Conservation (phyloP, 53 echinoderm and acorn worm genomes). For the Actinopyga echinites region DNA sequence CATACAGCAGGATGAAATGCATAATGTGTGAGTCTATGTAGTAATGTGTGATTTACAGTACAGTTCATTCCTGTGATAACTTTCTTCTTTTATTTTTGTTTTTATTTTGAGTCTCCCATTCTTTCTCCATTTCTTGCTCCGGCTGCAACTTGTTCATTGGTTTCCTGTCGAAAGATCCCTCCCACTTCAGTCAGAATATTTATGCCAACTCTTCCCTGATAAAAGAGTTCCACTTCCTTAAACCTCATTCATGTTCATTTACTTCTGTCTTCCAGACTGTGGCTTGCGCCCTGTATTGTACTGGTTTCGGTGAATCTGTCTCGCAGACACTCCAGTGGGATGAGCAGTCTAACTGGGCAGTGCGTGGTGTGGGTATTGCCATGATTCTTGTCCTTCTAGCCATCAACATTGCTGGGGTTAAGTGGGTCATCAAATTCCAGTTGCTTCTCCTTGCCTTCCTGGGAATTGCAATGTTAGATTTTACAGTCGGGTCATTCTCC, state of each 20-base stretch:
- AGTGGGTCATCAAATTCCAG: constrained; percentile 99
- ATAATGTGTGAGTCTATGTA: too few relatives aligned
- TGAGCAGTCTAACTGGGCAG: constrained; percentile 79
- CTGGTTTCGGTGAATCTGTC: constrained; percentile 96
- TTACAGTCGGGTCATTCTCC: constrained; percentile 89
- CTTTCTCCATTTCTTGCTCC: too few relatives aligned
- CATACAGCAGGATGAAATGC: too few relatives aligned
- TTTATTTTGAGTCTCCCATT: too few relatives aligned
- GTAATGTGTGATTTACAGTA: too few relatives aligned
- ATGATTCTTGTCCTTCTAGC: constrained; percentile 88
- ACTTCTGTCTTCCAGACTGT: constrained; percentile 65
- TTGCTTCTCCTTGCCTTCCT: constrained; percentile 82
- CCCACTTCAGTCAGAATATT: too few relatives aligned
- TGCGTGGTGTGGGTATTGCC: constrained; percentile 92
- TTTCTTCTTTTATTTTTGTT: too few relatives aligned
- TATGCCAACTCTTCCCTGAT: too few relatives aligned
- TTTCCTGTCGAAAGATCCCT: too few relatives aligned
- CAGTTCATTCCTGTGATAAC: too few relatives aligned
- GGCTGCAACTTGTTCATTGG: too few relatives aligned
- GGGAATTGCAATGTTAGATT: constrained; percentile 93
- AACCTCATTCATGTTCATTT: not conserved
- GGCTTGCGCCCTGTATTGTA: constrained; percentile 97
- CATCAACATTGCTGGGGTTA: constrained; percentile 96
- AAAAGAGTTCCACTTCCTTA: too few relatives aligned
- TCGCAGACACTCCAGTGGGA: constrained; percentile 89